Evolutionary conservation across 2,113 vertebrate genomes (phyloP), one percentile per base, ranked within the genome.

Genomic region (Larimichthys crocea): DNA sequence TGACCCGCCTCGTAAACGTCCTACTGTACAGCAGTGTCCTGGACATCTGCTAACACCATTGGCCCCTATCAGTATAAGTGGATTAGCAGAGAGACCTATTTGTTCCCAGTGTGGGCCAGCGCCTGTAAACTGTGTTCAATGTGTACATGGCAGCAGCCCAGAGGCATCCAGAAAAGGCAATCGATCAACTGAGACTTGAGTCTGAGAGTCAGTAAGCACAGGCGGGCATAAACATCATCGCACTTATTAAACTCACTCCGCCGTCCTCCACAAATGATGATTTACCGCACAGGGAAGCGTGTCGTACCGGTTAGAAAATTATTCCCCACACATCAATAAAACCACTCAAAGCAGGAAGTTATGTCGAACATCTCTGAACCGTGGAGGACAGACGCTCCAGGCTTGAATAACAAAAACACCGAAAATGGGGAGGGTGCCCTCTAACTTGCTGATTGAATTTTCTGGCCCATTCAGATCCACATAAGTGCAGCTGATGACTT

Each of bases 21-120:
- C 68, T 81, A 80, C 86, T 88, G 88, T 90, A 87, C 78, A 62
- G 85, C 76, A 59, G 46, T 15, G 80, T 81, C 53, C 31, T 5
- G 62, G 81, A 92, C 91, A 92, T 92, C 94, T 92, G 92, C 71
- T 85, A 55, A 56, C 84, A 31, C 74, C 64, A 82, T 82, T 29
- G 22, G 70, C 74, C 79, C 57, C 84, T 83, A 71, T 91, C 72
- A 70, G 76, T 60, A 31, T 82, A 86, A 89, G 84, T 86, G 86
- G 87, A 86, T 91, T 88, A 85, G 80, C 88, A 92, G 82, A 78
- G 78, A 67, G 80, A 56, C 65, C 52, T 60, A n/a, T 84, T 85
- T 86, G 85, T 88, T 92, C 79, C 73, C 61, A 22, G 55, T 64
- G 56, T 10, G 0, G 60, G 72, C 72, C 82, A 66, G 10, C 10